Conservation (phyloP, 2,888 invertebrate species). For the Drosophila mercatorum region DNA sequence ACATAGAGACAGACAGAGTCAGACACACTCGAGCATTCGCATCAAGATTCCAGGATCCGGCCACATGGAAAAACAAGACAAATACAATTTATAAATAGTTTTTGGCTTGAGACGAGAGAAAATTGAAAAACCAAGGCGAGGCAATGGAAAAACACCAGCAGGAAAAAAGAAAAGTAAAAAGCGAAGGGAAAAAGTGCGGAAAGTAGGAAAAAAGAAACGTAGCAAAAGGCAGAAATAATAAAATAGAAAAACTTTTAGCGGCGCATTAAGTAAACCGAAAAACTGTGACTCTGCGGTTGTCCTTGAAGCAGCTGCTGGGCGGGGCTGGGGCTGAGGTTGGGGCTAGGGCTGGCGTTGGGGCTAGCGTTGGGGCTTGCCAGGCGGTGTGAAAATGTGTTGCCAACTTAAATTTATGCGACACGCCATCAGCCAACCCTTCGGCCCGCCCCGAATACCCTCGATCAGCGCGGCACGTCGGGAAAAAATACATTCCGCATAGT, state of each 20-base stretch:
- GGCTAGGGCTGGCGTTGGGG: not conserved
- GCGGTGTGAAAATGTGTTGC: constrained; percentile 77
- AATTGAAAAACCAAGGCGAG: constrained; percentile 71
- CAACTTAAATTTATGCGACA: constrained; percentile 80
- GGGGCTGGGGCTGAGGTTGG: constrained; percentile 1
- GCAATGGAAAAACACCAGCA: constrained; percentile 4
- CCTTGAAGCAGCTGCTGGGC: constrained; percentile 60
- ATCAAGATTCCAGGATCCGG: constrained; percentile 38
- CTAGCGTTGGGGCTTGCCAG: constrained; percentile 13
- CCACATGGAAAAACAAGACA: constrained; percentile 65
- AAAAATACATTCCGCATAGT: not conserved
- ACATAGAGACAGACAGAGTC: not conserved
- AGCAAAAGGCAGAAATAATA: constrained; percentile 71
- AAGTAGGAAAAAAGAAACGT: constrained; percentile 29
- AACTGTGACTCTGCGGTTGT: constrained; percentile 80
- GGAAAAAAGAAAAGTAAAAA: not conserved
- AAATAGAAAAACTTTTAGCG: constrained; percentile 80
- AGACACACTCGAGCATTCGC: constrained; percentile 13
- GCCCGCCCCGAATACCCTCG: not conserved
- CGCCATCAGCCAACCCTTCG: constrained; percentile 26
- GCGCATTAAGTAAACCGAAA: constrained; percentile 79
- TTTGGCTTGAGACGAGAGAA: constrained; percentile 65
- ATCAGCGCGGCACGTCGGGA: constrained; percentile 7
- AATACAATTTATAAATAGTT: constrained; percentile 79
- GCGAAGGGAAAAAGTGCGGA: not conserved